phyloP scores from a whole-genome alignment of 2,888 invertebrate genomes.

The Machimus rusticus region DNA sequence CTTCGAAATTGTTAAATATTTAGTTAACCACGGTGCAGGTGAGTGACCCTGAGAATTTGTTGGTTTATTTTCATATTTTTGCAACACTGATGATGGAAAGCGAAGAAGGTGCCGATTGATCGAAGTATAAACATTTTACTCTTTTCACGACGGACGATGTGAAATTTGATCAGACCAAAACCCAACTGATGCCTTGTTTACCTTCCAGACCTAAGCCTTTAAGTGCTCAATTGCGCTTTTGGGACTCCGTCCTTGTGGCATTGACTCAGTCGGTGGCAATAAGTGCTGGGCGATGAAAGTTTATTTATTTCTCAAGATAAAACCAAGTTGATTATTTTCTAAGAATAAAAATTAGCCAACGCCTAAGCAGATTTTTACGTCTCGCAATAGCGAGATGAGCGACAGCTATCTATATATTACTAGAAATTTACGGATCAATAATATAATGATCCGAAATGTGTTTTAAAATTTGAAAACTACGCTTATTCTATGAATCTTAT shows the following conservation, averaged over 20 bases:
- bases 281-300: neutral
- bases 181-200: neutral
- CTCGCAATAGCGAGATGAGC: too few relatives aligned
- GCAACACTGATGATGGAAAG: neutral
- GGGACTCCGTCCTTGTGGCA: neutral
- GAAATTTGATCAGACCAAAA: neutral
- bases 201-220: neutral
- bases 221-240: neutral
- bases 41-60: constrained; percentile 51
- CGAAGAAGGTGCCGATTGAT: neutral
- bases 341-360: neutral
- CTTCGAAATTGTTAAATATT: constrained; percentile 90
- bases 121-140: neutral
- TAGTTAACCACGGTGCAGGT: constrained; percentile 90
- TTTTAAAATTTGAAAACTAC: too few relatives aligned
- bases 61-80: neutral
- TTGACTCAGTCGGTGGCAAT: neutral
- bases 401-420: too few relatives aligned
- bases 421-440: too few relatives aligned
- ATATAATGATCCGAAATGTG: too few relatives aligned
- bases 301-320: neutral
- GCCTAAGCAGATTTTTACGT: neutral
- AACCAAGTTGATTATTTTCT: neutral
- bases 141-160: neutral
- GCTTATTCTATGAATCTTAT: too few relatives aligned